Conservation (phyloP, 2,113 vertebrate species). For the Scomber scombrus region DNA sequence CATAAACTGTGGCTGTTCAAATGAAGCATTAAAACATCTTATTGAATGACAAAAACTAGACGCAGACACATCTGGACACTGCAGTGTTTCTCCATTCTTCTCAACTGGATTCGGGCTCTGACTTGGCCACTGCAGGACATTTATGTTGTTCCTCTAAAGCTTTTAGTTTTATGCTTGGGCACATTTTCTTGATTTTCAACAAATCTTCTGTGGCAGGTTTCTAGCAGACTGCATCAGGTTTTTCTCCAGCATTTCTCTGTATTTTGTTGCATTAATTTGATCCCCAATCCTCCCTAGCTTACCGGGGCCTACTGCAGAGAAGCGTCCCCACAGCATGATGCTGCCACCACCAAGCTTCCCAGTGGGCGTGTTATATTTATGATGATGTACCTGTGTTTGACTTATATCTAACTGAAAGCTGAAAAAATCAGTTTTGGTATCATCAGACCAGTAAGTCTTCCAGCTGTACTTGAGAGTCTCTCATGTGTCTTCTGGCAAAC, state of each 20-base stretch:
- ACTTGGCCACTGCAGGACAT: neutral
- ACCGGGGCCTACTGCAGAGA: neutral
- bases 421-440: neutral
- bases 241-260: neutral
- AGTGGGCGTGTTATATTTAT: neutral
- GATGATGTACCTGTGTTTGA: neutral
- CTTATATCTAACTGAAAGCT: neutral
- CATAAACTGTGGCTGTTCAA: too few relatives aligned
- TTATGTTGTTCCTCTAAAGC: too few relatives aligned
- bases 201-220: too few relatives aligned
- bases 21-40: too few relatives aligned
- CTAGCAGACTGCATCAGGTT: neutral
- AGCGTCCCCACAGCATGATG: neutral
- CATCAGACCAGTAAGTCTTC: neutral
- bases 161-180: too few relatives aligned
- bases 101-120: neutral
- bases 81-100: neutral
- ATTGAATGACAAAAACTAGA: too few relatives aligned
- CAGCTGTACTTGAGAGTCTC: neutral
- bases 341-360: constrained; percentile 4
- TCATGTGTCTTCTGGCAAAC: neutral
- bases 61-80: too few relatives aligned
- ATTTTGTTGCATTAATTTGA: neutral
- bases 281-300: neutral
- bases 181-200: too few relatives aligned